These are phyloP conservation scores for Pituophis catenifer DNA, from an alignment of 2,113 vertebrate species.

Conservation along the genomic window DNA sequence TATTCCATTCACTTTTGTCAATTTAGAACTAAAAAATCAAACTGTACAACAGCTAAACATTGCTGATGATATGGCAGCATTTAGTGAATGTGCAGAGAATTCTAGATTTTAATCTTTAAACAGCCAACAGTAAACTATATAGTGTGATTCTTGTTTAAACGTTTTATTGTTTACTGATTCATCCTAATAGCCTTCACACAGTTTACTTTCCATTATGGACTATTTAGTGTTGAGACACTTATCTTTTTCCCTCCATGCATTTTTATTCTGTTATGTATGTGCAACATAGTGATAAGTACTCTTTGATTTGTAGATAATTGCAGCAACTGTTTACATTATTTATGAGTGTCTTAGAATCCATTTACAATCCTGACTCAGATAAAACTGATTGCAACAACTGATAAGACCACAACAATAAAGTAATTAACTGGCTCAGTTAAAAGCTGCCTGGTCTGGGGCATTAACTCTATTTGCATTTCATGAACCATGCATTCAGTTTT, in stretches of 20 bases:
- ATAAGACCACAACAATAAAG: constrained; percentile 56
- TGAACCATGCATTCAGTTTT: constrained; percentile 41
- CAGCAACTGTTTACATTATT: constrained; percentile 65
- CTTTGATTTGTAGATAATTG: constrained; percentile 69
- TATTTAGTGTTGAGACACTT: constrained; percentile 32
- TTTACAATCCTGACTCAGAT: constrained; percentile 58
- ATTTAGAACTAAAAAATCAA: neutral
- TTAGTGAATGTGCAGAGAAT: neutral
- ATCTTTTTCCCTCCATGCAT: constrained; percentile 16
- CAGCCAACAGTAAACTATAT: constrained; percentile 12
- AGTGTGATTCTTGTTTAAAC: constrained; percentile 24
- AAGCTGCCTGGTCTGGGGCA: constrained; percentile 22
- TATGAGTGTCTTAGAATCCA: constrained; percentile 61
- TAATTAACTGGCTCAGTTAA: constrained; percentile 56
- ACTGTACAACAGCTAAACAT: neutral
- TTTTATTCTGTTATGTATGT: constrained; percentile 50
- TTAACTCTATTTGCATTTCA: constrained; percentile 38
- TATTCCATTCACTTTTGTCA: constrained; percentile 17
- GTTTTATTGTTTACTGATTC: neutral
- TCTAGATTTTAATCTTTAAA: constrained; percentile 9
- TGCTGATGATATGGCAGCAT: neutral
- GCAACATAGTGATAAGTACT: constrained; percentile 52
- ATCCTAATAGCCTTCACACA: constrained; percentile 5
- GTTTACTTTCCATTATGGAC: constrained; percentile 1
- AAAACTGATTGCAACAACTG: constrained; percentile 50